These are phyloP conservation scores for Noturus placidus DNA, from an alignment of 2,113 vertebrate species.

Conservation along the genomic window DNA sequence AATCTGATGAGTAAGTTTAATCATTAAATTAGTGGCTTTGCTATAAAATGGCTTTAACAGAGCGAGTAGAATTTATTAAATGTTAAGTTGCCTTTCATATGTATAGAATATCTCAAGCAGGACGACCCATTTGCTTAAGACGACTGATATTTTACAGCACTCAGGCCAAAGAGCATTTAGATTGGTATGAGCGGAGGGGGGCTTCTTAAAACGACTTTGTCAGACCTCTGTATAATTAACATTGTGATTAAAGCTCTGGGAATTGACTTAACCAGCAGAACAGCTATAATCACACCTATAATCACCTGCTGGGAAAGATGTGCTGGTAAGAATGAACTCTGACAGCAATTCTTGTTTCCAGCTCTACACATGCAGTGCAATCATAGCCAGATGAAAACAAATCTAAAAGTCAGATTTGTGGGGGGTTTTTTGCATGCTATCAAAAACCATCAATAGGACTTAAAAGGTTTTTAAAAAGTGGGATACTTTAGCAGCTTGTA, in stretches of 20 bases:
- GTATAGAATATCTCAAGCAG: neutral
- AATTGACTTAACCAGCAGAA: conserved; percentile 65
- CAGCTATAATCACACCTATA: conserved; percentile 57
- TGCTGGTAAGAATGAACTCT: neutral
- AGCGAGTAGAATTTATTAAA: neutral
- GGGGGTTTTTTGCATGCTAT: neutral
- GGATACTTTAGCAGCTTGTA: neutral
- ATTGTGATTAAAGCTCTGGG: conserved; percentile 64
- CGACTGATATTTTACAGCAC: conserved; percentile 14
- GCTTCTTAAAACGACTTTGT: conserved; percentile 58
- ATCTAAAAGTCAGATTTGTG: neutral
- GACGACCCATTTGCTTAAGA: neutral
- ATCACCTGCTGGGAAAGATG: conserved; percentile 37
- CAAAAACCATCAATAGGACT: neutral
- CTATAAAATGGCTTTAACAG: neutral
- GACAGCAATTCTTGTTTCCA: conserved; percentile 11
- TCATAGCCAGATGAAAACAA: neutral
- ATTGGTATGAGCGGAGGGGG: neutral
- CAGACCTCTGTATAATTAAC: conserved; percentile 67
- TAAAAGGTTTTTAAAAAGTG: neutral
- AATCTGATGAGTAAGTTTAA: conserved; percentile 61
- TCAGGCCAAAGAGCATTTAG: conserved; percentile 57
- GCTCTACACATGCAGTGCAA: neutral
- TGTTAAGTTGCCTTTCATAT: neutral
- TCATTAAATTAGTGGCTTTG: neutral